phyloP scores from a whole-genome alignment of 2,888 invertebrate species.

The Teleiodes luculella region DNA sequence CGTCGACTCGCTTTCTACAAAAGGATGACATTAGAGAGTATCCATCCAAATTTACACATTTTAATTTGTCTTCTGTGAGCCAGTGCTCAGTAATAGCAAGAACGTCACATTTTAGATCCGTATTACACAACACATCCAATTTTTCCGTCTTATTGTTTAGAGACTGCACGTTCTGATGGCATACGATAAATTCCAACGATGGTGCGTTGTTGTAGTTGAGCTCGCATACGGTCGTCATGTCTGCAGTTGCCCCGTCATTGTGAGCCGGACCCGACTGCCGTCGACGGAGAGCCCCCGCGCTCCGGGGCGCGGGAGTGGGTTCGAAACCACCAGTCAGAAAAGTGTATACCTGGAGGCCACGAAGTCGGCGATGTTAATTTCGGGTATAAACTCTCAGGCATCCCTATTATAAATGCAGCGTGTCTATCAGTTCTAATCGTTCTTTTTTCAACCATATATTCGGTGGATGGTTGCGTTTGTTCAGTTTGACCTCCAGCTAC shows the following conservation, averaged over 20 bases:
- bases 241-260: not conserved
- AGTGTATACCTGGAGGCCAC: conserved; percentile 8
- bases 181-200: not conserved
- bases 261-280: not conserved
- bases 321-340: not conserved
- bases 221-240: not conserved
- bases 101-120: not conserved
- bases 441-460: conserved; percentile 1
- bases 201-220: not conserved
- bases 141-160: not conserved
- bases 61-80: not conserved
- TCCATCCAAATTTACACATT: not conserved
- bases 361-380: not conserved
- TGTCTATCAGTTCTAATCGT: not conserved
- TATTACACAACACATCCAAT: not conserved
- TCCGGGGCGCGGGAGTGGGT: not conserved
- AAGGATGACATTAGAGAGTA: not conserved
- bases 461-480: not conserved
- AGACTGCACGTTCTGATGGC: not conserved
- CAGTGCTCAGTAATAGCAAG: not conserved
- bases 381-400: conserved; percentile 3
- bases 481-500: too few species aligned
- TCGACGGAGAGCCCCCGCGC: not conserved
- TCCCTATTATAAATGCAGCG: conserved; percentile 7
- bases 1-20: not conserved